Conservation (phyloP, 2,888 invertebrate species). For the Sinelater perroti region DNA sequence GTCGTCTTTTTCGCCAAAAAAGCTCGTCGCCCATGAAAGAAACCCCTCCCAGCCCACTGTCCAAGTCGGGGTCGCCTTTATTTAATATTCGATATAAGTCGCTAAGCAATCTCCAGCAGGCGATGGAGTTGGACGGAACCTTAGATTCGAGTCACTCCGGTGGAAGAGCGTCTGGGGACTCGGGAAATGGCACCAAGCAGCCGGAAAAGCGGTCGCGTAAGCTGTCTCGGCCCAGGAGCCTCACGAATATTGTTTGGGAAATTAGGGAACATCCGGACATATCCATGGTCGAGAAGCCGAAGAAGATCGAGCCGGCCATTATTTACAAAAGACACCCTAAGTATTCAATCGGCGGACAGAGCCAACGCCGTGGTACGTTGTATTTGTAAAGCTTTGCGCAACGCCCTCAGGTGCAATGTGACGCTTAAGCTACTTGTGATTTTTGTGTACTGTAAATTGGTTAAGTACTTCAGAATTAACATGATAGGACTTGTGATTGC, state of each 20-base stretch:
- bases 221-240: slow-evolving; percentile 82
- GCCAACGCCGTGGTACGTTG: slow-evolving; percentile 45
- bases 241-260: slow-evolving; percentile 90
- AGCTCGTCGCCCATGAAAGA: slow-evolving; percentile 78
- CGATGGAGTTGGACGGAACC: slow-evolving; percentile 78
- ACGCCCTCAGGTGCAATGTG: slow-evolving; percentile 27
- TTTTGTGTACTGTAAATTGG: slow-evolving; percentile 35
- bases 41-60: slow-evolving; percentile 70
- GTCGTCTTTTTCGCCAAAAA: slow-evolving; percentile 74
- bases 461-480: slow-evolving; percentile 22
- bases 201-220: slow-evolving; percentile 85
- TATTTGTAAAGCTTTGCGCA: slow-evolving; percentile 42
- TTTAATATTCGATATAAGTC: slow-evolving; percentile 79
- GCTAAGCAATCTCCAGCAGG: slow-evolving; percentile 76
- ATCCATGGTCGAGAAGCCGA: slow-evolving; percentile 55
- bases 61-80: slow-evolving; percentile 77
- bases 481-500: slow-evolving; percentile 35
- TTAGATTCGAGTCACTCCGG: slow-evolving; percentile 90
- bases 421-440: slow-evolving; percentile 43
- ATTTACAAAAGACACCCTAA: slow-evolving; percentile 62
- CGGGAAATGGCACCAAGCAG: slow-evolving; percentile 76
- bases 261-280: slow-evolving; percentile 57
- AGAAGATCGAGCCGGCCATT: slow-evolving; percentile 57
- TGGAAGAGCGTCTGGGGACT: slow-evolving; percentile 86
- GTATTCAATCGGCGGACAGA: slow-evolving; percentile 56